These are phyloP conservation scores for Frankliniella fusca DNA, from an alignment of 2,888 invertebrate genomes.

Conservation along the genomic window DNA sequence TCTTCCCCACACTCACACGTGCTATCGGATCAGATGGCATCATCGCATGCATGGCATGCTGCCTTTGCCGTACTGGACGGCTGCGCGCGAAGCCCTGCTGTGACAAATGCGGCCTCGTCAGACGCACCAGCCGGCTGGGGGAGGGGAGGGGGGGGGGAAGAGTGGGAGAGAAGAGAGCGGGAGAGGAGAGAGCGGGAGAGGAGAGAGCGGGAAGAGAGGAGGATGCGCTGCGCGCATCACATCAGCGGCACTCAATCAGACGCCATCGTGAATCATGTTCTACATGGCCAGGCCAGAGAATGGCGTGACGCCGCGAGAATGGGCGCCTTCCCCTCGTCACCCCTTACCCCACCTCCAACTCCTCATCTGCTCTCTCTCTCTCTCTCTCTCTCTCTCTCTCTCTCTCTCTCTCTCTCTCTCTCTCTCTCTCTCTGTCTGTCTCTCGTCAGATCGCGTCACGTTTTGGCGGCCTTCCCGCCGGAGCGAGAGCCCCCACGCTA, in stretches of 20 bases:
- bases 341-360: background rate
- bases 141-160: no score
- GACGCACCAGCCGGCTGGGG: background rate
- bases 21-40: background rate
- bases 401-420: background rate
- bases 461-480: background rate
- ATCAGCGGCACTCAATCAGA: constrained; percentile 10
- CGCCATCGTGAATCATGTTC: constrained; percentile 10
- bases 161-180: no score
- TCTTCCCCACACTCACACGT: background rate
- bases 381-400: background rate
- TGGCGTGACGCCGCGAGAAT: background rate
- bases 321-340: background rate
- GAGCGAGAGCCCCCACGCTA: no score
- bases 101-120: constrained; percentile 1
- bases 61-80: no score
- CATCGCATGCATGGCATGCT: no score
- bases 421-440: background rate
- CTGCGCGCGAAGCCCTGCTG: background rate
- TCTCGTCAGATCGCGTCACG: background rate
- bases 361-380: background rate
- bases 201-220: no score
- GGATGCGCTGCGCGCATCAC: background rate
- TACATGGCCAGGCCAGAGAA: background rate
- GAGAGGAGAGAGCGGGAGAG: no score